Base-by-base conservation (phyloP, 37 sponge, comb jelly and placozoan species). In the Eunapius fragilis region DNA sequence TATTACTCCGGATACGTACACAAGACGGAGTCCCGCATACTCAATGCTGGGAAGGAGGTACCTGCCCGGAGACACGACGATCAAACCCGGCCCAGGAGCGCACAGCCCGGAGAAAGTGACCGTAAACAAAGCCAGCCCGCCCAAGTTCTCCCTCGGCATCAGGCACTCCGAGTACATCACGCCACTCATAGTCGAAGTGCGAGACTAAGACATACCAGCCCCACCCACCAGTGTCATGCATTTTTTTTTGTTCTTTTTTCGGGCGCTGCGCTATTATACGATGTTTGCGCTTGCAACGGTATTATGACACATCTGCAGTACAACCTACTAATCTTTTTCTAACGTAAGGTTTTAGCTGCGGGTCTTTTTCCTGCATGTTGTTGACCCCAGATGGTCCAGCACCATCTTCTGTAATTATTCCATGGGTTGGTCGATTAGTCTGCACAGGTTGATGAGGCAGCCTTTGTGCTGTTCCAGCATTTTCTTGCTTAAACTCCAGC, bases 101-200 rank as follows among this genome's bases (percentile, higher is more conserved):
- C 80, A 98, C 82, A 86, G 83, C 32, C 98, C 98, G 31, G 98
- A 98, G 81, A 84, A 82, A 41, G 98, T 98, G 0, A 45, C 71
- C 71, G 36, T 91, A 45, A 89, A 91, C 92, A 89, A 97, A 71
- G 74, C 72, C 25, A 67, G 72, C 23, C 77, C 95, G 30, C 98
- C 98, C 31, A 88, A 82, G 69, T 96, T 86, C 90, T 98, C 98
- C 67, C 78, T 98, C 79, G 96, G 96, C 3, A 96, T 98, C 77
- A 67, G 96, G 25, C 98, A 98, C 93, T 98, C 98, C 6, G 98
- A 98, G 74, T 98, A 91, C 82, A 85, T 92, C 81, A 94, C 98
- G 30, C 98, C 98, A 25, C 96, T 94, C 77, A 96, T 98, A 48
- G 73, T 96, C 19, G 95, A 92, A 68, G 93, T 94, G 19, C 77